Evolutionary conservation across 2,797 vertebrate genomes (phyloP).

Genomic region (Pelodytes ibericus): DNA sequence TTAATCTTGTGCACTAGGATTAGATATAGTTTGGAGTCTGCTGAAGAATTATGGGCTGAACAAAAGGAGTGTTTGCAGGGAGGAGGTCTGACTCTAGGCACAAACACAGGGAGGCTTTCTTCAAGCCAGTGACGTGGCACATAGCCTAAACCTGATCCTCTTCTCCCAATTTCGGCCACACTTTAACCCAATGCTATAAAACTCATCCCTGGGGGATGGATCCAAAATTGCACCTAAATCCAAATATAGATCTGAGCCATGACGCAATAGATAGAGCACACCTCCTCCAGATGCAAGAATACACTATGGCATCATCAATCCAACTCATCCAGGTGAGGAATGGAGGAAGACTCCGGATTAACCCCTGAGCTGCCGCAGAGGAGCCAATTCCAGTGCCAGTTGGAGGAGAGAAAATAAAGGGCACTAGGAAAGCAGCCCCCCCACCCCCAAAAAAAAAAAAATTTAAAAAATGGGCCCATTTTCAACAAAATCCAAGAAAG

Average conservation of each 20-base stretch:
- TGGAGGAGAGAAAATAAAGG: neutral
- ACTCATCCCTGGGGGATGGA: conserved; percentile 19
- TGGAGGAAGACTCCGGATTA: neutral
- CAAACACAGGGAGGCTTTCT: conserved; percentile 36
- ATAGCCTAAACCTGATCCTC: conserved; percentile 31
- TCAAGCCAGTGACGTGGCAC: conserved; percentile 48
- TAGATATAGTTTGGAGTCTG: neutral
- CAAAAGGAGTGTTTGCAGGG: conserved; percentile 20
- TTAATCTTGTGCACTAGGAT: neutral
- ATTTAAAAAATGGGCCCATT: neutral
- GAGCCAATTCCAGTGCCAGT: neutral
- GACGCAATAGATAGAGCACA: neutral
- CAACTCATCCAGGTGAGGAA: neutral
- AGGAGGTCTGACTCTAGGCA: neutral
- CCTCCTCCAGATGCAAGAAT: neutral
- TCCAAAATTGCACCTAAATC: neutral
- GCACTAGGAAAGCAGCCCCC: neutral
- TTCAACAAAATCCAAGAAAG: too few relatives aligned
- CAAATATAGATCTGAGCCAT: neutral
- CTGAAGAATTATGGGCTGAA: neutral
- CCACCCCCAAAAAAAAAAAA: too few relatives aligned
- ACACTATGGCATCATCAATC: too few relatives aligned
- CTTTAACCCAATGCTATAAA: conserved; percentile 16
- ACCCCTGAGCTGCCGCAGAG: neutral
- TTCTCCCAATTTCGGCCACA: conserved; percentile 22